Base-by-base conservation (phyloP, 1,140 invertebrate species). In the Homarus americanus region DNA sequence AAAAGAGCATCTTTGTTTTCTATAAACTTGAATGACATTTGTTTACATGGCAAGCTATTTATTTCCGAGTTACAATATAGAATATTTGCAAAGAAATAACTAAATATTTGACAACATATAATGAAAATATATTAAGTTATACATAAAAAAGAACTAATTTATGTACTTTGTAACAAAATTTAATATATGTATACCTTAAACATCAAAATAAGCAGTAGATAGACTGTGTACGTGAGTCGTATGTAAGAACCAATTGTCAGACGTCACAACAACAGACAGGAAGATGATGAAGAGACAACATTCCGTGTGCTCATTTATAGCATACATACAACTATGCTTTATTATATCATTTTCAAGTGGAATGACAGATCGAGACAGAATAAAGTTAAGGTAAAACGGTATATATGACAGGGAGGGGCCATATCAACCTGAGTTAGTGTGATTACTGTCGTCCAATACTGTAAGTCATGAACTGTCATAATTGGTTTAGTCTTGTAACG, bases 301-400 rank as follows among this genome's bases (percentile, higher is more conserved):
- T 44, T 7, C 32, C 78, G 28, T 36, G 53, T 53, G 7, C 44
- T 32, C 40, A 20, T 15, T 41, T 32, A 58, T 84, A 32, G 49
- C 36, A 20, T 76, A 40, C 40, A 41, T 90, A 12, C 24, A 63
- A n/a, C n/a, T 83, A 76, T 90, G 80, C 40, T 66, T 83, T 41
- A n/a, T 82, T 4, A 32, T 83, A 17, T 90, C 78, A 20, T 41
- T 40, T 28, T 83, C 80, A n/a, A 53, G 20, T 53, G 82, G 88
- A 7, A 73, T 90, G 82, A 83, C 80, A n/a, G 88, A 90, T 41
- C 66, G 58, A 34, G 88, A 90, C 38, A 90, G 82, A 83, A 32
- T 49, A 17, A 90, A 83, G 17, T 28, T 90, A 58, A 90, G 88
- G 88, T 89, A 72, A 72, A 32, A 49, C 44, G 12, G 2, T 44